A percentile compares a stretch with the other conserved stretches of the same genome.
phyloP scores from a whole-genome alignment of 2,113 vertebrate species.

The Pantherophis guttatus region DNA sequence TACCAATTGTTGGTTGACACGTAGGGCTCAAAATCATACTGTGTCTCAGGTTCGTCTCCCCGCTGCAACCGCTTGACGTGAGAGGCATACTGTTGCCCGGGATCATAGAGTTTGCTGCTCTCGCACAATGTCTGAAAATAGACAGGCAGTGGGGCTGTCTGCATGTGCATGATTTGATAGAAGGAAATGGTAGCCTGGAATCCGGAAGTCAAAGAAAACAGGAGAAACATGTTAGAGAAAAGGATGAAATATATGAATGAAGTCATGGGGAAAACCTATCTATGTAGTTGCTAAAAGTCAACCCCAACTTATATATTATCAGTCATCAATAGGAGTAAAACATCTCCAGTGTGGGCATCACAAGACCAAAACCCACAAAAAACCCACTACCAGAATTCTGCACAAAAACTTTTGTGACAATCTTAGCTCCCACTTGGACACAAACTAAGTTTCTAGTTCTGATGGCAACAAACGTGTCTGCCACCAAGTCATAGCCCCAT shows the following conservation, averaged over 20 bases:
- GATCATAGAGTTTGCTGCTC: slow-evolving; percentile 96
- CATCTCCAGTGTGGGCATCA: not conserved
- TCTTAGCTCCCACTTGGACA: no score
- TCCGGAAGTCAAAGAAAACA: rapidly evolving
- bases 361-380: not conserved
- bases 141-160: slow-evolving; percentile 87
- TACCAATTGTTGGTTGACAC: slow-evolving; percentile 68
- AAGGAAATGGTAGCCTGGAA: slow-evolving; percentile 92
- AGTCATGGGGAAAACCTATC: not conserved
- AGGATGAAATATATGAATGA: not conserved
- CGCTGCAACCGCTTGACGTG: slow-evolving; percentile 86
- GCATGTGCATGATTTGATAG: slow-evolving; percentile 95
- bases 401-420: not conserved
- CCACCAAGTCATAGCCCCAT: no score
- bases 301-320: not conserved
- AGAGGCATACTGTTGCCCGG: slow-evolving; percentile 88
- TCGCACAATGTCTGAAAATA: slow-evolving; percentile 95
- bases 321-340: not conserved
- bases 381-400: not conserved
- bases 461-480: not conserved
- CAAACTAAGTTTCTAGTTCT: not conserved
- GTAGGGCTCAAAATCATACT: slow-evolving; percentile 86
- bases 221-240: rapidly evolving
- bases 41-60: slow-evolving; percentile 74
- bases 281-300: not conserved